Evolutionary conservation across 35 echinoderm and acorn worm genomes (phyloP).

Genomic region (Patiria miniata): DNA sequence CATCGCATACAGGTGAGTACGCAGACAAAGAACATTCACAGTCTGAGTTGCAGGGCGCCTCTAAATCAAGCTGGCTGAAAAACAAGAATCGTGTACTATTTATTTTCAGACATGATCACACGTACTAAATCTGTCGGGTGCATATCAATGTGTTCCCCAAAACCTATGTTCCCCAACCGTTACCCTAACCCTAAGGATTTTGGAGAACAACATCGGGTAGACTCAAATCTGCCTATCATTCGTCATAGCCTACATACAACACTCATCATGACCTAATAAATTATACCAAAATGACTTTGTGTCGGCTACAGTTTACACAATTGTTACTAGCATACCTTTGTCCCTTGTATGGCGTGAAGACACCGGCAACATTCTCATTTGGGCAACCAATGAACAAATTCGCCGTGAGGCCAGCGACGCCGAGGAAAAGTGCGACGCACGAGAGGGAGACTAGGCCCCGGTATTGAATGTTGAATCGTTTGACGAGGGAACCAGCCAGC

Average conservation of each 20-base stretch:
- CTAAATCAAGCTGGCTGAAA: neutral
- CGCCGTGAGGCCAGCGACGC: neutral
- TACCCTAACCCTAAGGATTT: no score
- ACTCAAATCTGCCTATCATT: no score
- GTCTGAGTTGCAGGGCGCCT: neutral
- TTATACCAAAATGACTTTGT: no score
- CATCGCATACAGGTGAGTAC: neutral
- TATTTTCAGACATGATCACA: no score
- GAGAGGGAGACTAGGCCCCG: conserved; percentile 17
- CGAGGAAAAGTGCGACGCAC: neutral
- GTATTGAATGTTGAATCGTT: neutral
- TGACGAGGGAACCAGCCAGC: neutral
- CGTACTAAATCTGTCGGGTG: no score
- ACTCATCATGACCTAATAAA: no score
- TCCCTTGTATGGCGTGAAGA: neutral
- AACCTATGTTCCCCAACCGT: no score
- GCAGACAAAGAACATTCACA: neutral
- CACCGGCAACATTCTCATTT: neutral
- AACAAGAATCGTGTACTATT: no score
- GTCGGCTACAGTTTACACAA: no score
- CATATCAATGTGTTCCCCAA: no score
- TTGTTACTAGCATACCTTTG: neutral
- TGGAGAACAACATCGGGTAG: no score
- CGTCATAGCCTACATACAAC: no score
- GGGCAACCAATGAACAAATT: neutral